These are phyloP conservation scores for Clangula hyemalis DNA, from an alignment of 2,797 vertebrate genomes.

Conservation along the genomic window DNA sequence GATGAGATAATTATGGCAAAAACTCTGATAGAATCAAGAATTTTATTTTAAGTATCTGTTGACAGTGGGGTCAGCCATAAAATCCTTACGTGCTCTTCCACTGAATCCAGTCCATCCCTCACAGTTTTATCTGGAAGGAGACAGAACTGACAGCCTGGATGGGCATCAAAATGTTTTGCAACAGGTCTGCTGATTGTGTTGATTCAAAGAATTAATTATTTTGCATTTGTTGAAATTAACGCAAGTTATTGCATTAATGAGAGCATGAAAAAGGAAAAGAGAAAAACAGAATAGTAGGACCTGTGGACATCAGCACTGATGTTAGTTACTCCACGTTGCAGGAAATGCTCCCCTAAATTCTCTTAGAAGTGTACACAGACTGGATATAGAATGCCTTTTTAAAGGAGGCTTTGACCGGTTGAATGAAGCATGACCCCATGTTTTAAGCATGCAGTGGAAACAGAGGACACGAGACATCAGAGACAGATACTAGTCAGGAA, in stretches of 20 bases:
- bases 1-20: background rate
- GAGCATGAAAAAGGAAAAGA: background rate
- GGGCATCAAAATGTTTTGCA: constrained; percentile 26
- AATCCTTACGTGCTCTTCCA: background rate
- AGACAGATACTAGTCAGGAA: background rate
- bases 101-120: background rate
- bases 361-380: background rate
- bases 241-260: background rate
- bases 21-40: background rate
- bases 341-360: background rate
- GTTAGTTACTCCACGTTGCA: background rate
- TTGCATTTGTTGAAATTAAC: constrained; percentile 43
- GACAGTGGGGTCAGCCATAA: background rate
- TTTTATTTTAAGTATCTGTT: background rate
- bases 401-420: background rate
- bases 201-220: constrained; percentile 37
- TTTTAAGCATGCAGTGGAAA: background rate
- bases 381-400: background rate
- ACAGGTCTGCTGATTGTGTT: background rate
- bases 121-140: background rate
- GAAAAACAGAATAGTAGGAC: background rate
- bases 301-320: background rate
- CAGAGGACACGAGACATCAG: background rate
- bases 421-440: background rate
- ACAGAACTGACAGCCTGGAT: constrained; percentile 4